Evolutionary conservation across 2,888 invertebrate species (phyloP).

Genomic region (Melanotus villosus): DNA sequence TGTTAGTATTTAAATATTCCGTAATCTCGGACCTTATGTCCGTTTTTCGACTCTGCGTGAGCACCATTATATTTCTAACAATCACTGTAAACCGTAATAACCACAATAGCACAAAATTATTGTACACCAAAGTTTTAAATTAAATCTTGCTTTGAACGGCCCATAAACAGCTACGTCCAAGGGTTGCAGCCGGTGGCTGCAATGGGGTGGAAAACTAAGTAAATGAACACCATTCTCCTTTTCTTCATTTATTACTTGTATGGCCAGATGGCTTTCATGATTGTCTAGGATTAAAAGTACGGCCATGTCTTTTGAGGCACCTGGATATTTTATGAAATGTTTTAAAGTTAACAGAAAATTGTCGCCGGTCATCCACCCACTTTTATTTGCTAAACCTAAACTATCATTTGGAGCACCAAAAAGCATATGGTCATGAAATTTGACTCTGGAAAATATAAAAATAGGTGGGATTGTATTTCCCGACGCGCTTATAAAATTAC

Average conservation of each 20-base stretch:
- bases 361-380: constrained; percentile 59
- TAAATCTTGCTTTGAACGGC: constrained; percentile 30
- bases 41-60: too few species aligned
- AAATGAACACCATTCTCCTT: constrained; percentile 38
- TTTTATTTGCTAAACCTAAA: constrained; percentile 31
- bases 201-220: constrained; percentile 36
- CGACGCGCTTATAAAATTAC: constrained; percentile 35
- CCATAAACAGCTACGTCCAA: constrained; percentile 38
- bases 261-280: constrained; percentile 41
- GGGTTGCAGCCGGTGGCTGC: constrained; percentile 38
- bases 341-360: constrained; percentile 57
- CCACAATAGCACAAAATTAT: too few species aligned
- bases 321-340: constrained; percentile 57
- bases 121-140: too few species aligned
- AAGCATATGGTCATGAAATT: too few species aligned
- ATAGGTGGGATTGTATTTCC: constrained; percentile 38
- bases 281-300: constrained; percentile 47
- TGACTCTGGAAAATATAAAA: constrained; percentile 35
- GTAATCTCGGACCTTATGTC: too few species aligned
- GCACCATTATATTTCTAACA: too few species aligned
- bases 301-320: constrained; percentile 51
- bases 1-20: too few species aligned
- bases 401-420: too few species aligned
- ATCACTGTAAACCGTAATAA: too few species aligned
- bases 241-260: constrained; percentile 33